Conservation (phyloP, 2,888 invertebrate species). For the Leucophenga maculata region DNA sequence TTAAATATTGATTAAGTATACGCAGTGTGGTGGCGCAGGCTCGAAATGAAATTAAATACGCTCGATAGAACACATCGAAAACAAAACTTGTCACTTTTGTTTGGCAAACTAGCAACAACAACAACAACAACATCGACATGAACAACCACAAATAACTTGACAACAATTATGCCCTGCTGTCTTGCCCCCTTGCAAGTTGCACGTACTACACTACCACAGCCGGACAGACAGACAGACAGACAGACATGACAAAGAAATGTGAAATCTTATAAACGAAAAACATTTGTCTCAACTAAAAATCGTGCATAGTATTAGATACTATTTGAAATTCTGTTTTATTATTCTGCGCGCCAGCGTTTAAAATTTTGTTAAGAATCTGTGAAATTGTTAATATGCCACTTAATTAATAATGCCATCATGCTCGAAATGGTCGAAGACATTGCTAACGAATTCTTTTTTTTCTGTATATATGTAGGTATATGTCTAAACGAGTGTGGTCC, state of each 20-base stretch:
- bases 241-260: background rate
- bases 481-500: too few relatives aligned
- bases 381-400: slow-evolving; percentile 67
- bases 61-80: background rate
- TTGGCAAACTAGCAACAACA: slow-evolving; percentile 21
- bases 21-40: background rate
- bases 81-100: slow-evolving; percentile 16
- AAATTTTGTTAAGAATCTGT: slow-evolving; percentile 63
- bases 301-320: slow-evolving; percentile 32
- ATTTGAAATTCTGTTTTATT: slow-evolving; percentile 44
- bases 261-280: slow-evolving; percentile 50
- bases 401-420: slow-evolving; percentile 64
- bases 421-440: slow-evolving; percentile 20
- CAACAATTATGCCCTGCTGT: background rate
- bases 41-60: background rate
- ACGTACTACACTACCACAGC: background rate
- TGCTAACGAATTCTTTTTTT: background rate
- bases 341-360: slow-evolving; percentile 32
- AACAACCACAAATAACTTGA: background rate
- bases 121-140: background rate
- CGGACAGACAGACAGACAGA: too few relatives aligned
- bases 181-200: background rate
- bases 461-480: slow-evolving; percentile 15
- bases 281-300: slow-evolving; percentile 56
- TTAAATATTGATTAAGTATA: slow-evolving; percentile 18